phyloP scores from a whole-genome alignment of 2,888 invertebrate species.

The Parthenolecanium corni region DNA sequence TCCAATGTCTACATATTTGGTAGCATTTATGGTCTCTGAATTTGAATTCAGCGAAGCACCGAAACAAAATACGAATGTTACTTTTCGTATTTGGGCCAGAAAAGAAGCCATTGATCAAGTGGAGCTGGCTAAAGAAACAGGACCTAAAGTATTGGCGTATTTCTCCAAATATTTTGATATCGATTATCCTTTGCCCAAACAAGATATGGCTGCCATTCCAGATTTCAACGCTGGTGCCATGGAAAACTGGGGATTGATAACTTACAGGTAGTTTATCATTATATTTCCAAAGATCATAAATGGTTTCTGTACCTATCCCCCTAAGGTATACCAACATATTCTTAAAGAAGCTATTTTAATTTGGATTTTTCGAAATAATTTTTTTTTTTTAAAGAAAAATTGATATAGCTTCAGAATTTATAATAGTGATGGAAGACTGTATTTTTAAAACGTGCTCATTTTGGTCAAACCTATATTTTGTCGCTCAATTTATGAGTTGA shows the following conservation, averaged over 20 bases:
- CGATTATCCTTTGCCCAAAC: slow-evolving; percentile 63
- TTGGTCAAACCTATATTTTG: too few species aligned
- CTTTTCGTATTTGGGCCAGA: slow-evolving; percentile 62
- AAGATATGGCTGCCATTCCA: slow-evolving; percentile 86
- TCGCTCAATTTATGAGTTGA: too few species aligned
- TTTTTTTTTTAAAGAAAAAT: too few species aligned
- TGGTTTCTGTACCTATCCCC: too few species aligned
- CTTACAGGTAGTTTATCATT: slow-evolving; percentile 59
- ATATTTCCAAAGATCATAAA: too few species aligned
- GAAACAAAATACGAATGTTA: slow-evolving; percentile 35
- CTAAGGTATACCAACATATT: too few species aligned
- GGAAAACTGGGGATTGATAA: slow-evolving; percentile 76
- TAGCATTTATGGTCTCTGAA: slow-evolving; percentile 70
- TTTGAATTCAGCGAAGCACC: slow-evolving; percentile 50
- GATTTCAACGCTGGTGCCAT: slow-evolving; percentile 82
- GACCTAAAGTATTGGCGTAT: slow-evolving; percentile 60
- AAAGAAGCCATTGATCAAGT: slow-evolving; percentile 63
- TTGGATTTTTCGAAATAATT: too few species aligned
- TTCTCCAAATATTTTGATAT: slow-evolving; percentile 63
- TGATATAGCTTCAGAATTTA: too few species aligned
- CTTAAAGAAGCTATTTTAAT: too few species aligned
- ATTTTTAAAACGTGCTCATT: too few species aligned
- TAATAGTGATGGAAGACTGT: too few species aligned
- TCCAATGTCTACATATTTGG: slow-evolving; percentile 85
- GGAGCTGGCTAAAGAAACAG: slow-evolving; percentile 58